Base-by-base conservation (phyloP, 2,113 vertebrate genomes). In the Motacilla tschutschensis region DNA sequence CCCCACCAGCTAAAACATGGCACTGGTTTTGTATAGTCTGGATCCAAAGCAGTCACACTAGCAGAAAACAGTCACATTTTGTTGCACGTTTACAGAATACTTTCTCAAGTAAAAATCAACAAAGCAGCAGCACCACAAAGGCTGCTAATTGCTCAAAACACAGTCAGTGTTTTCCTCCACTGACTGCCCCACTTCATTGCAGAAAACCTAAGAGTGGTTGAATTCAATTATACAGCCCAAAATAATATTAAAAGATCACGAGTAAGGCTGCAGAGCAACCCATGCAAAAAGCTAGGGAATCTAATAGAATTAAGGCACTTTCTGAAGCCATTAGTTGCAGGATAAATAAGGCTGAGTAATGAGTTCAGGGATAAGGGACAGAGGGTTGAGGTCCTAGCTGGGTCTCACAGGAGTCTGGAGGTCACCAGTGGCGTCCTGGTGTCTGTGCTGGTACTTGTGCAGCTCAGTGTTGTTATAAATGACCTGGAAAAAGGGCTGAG, bases 401-500 rank as follows among this genome's bases (percentile, higher is more conserved):
- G 31, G 66, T 89, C 43, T 91, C 2, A 1, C 35, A 48, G 85
- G 59, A 57, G 43, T 9, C 0, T 67, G 50, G 88, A 75, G 70
- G 70, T 83, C 74, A 66, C 2, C 0, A 51, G 28, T 12, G 46
- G 58, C 6, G 1, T 85, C 58, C 40, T 48, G 41, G 60, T 0
- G 0, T 64, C 66, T 3, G 0, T 88, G 36, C 57, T 91, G 63
- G 72, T 43, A 7, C 48, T 62, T 65, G 51, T 35, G 50, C 50
- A 50, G 54, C 74, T 81, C 66, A 38, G 0, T 5, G 0, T 54
- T 3, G 1, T 53, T 65, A 35, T 10, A 83, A 83, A 66, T 66
- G 88, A 85, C 53, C 86, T 48, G 78, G 69, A 22, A 74, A 74
- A 85, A 83, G 31, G 48, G 65, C 83, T 87, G 86, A 94, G 74